phyloP scores from a whole-genome alignment of 2,888 invertebrate species.

The Polymixis flavicincta region DNA sequence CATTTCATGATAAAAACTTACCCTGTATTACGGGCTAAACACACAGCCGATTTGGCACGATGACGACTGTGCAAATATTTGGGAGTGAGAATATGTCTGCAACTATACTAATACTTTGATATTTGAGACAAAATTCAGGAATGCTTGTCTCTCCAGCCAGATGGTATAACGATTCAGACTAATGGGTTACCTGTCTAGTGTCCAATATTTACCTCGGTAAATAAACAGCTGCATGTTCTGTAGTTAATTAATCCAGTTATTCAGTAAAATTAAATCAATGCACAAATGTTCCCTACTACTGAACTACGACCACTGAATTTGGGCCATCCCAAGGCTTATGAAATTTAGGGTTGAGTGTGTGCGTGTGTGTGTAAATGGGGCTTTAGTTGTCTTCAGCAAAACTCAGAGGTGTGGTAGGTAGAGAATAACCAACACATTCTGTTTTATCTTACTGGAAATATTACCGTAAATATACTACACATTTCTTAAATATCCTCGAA shows the following conservation, averaged over 20 bases:
- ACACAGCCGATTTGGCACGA: slow-evolving; percentile 56
- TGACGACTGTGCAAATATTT: slow-evolving; percentile 35
- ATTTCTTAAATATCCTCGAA: neutral
- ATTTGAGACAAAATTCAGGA: slow-evolving; percentile 20
- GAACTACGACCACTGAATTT: neutral
- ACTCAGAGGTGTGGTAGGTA: neutral
- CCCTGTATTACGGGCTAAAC: slow-evolving; percentile 19
- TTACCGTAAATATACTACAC: too few species aligned
- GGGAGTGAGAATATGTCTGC: slow-evolving; percentile 24
- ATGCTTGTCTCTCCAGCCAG: slow-evolving; percentile 8
- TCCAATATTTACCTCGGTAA: neutral
- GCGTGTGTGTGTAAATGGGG: neutral
- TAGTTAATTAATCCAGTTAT: neutral
- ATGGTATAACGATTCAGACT: neutral
- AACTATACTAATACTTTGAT: slow-evolving; percentile 46
- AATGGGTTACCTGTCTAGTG: neutral
- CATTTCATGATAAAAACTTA: too few species aligned
- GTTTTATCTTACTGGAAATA: neutral
- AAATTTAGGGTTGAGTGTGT: neutral
- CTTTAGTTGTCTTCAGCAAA: neutral
- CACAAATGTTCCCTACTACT: neutral
- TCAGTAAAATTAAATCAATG: neutral
- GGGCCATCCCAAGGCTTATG: neutral
- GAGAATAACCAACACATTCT: neutral
- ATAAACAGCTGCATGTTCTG: neutral